Conservation (phyloP, 1,140 invertebrate genomes). For the Polyergus mexicanus region DNA sequence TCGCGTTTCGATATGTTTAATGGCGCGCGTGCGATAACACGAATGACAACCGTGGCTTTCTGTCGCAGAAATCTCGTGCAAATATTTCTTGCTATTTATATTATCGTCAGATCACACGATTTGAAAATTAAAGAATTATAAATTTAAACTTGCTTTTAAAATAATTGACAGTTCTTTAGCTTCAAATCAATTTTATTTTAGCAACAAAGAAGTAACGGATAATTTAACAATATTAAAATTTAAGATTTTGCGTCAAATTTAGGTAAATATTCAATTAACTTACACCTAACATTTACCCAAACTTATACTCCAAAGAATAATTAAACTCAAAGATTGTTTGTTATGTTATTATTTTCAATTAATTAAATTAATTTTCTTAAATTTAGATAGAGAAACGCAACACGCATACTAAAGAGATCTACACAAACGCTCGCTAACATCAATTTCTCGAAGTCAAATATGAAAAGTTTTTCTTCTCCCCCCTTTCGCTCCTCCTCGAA, state of each 20-base stretch:
- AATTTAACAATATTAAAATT: not conserved
- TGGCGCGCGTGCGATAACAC: not conserved
- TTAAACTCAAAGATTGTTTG: not conserved
- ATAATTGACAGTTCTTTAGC: not conserved
- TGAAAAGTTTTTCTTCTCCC: slow-evolving; percentile 23
- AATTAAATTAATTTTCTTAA: not conserved
- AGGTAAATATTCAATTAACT: no score
- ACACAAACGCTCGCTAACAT: slow-evolving; percentile 8
- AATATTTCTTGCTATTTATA: not conserved
- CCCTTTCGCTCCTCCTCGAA: slow-evolving; percentile 29
- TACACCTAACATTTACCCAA: not conserved
- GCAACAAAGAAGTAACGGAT: not conserved
- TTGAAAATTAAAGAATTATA: not conserved
- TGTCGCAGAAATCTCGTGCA: no score
- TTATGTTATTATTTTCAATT: not conserved
- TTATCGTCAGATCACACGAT: not conserved
- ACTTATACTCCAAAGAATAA: not conserved
- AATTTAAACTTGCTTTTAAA: not conserved
- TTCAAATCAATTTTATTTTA: not conserved
- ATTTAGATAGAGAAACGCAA: slow-evolving; percentile 2
- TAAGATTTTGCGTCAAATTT: not conserved
- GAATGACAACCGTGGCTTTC: not conserved
- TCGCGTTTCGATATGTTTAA: not conserved
- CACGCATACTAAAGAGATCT: slow-evolving; percentile 7
- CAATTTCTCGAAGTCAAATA: slow-evolving; percentile 43